Conservation (phyloP, 2,113 vertebrate species). For the Pseudorhombus dupliciocellatus region DNA sequence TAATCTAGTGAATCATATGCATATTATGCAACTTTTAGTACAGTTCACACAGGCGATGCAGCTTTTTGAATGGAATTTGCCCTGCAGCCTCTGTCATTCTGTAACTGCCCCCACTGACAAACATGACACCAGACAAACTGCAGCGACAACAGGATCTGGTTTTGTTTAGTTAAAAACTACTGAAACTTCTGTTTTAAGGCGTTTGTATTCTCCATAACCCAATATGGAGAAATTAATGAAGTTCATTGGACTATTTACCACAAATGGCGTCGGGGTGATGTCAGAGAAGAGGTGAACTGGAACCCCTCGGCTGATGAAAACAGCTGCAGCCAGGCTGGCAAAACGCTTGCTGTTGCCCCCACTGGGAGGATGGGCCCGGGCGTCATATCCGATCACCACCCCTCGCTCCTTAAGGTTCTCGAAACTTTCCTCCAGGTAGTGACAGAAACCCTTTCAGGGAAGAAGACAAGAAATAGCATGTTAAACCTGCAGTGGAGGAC, state of each 20-base stretch:
- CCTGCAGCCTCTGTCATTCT: slow-evolving; percentile 14
- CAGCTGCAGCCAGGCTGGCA: slow-evolving; percentile 87
- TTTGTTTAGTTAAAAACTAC: neutral
- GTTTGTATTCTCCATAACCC: neutral
- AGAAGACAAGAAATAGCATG: neutral
- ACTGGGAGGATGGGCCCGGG: slow-evolving; percentile 88
- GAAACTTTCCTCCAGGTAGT: slow-evolving; percentile 89
- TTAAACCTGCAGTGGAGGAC: neutral
- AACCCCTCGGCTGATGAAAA: slow-evolving; percentile 88
- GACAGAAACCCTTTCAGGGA: slow-evolving; percentile 88
- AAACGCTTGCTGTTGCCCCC: slow-evolving; percentile 92
- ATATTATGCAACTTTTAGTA: slow-evolving; percentile 47
- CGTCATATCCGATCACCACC: slow-evolving; percentile 93
- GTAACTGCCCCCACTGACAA: neutral
- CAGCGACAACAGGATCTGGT: neutral
- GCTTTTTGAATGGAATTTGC: slow-evolving; percentile 58
- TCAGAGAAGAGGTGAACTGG: slow-evolving; percentile 92
- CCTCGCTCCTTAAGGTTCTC: slow-evolving; percentile 88
- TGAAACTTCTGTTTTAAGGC: neutral
- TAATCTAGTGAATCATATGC: slow-evolving; percentile 17
- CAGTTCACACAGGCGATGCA: neutral
- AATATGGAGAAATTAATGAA: neutral
- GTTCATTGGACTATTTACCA: slow-evolving; percentile 80
- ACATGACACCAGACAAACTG: slow-evolving; percentile 3
- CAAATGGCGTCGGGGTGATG: slow-evolving; percentile 96